Percentiles rank a stretch among this genome's conserved stretches.
Evolutionary conservation across 2,888 invertebrate genomes (phyloP).

Genomic region (Drosophila birchii): DNA sequence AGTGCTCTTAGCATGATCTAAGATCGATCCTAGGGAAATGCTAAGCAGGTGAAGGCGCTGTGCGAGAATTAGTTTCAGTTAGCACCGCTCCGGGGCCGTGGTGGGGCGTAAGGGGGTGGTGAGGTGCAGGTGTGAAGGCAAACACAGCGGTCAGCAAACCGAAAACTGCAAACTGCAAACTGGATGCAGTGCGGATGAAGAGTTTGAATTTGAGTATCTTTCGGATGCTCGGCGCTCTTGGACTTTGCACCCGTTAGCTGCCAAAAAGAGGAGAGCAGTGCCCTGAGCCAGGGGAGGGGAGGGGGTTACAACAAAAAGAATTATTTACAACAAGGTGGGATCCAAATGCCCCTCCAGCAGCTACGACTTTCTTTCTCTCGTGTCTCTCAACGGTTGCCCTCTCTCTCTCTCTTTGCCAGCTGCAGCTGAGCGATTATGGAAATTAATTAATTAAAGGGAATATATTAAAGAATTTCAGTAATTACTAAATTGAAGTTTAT

Average conservation of each 20-base stretch:
- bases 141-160: slow-evolving; percentile 33
- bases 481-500: not conserved
- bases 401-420: not conserved
- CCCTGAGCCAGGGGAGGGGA: not conserved
- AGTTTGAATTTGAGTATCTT: slow-evolving; percentile 18
- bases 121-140: slow-evolving; percentile 61
- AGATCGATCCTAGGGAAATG: slow-evolving; percentile 6
- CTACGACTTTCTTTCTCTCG: not conserved
- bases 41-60: slow-evolving; percentile 23
- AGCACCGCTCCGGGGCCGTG: slow-evolving; percentile 41
- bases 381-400: not conserved
- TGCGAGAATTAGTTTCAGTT: slow-evolving; percentile 53
- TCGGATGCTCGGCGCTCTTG: slow-evolving; percentile 45
- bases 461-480: not conserved
- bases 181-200: slow-evolving; percentile 25
- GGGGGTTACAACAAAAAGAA: slow-evolving; percentile 16
- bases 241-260: slow-evolving; percentile 68
- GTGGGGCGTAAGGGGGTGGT: not conserved
- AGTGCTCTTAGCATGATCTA: slow-evolving; percentile 2
- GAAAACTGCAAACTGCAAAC: slow-evolving; percentile 32
- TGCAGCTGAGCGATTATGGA: not conserved
- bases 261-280: slow-evolving; percentile 47
- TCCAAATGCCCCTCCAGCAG: slow-evolving; percentile 30
- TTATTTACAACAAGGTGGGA: slow-evolving; percentile 32
- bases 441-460: not conserved